Evolutionary conservation across 2,888 invertebrate species (phyloP).

Genomic region (Antheraea yamamai): DNA sequence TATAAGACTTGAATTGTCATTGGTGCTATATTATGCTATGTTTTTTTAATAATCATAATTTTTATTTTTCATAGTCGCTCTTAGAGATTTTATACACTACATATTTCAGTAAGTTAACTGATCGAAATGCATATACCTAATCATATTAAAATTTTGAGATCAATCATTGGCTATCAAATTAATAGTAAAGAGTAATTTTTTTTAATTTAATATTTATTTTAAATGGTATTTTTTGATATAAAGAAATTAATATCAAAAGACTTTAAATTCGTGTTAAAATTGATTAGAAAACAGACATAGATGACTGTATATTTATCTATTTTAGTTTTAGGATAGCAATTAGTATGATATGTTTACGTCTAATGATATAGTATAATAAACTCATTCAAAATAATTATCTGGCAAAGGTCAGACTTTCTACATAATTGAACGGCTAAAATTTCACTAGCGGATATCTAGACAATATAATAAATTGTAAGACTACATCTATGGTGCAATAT

Average conservation of each 20-base stretch:
- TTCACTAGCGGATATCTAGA: neutral
- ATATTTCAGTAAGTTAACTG: neutral
- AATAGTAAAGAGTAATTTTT: no score
- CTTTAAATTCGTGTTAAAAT: neutral
- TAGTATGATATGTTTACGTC: neutral
- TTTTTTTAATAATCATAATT: no score
- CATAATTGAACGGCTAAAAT: neutral
- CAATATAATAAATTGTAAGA: neutral
- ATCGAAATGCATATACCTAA: neutral
- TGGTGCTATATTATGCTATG: no score
- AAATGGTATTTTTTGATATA: no score
- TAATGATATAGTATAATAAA: neutral
- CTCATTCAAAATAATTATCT: neutral
- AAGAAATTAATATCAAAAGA: no score
- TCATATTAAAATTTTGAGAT: neutral
- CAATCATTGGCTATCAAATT: no score
- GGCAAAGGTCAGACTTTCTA: neutral
- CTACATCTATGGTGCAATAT: neutral
- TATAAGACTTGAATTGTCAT: no score
- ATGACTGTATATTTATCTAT: neutral
- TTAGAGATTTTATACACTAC: neutral
- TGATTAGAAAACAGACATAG: neutral
- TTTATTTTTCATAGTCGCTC: no score
- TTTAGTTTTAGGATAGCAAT: neutral
- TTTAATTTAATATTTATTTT: no score